Evolutionary conservation across 1,140 invertebrate species (phyloP), one percentile per base, ranked within the genome.

Genomic region (Lepeophtheirus salmonis): DNA sequence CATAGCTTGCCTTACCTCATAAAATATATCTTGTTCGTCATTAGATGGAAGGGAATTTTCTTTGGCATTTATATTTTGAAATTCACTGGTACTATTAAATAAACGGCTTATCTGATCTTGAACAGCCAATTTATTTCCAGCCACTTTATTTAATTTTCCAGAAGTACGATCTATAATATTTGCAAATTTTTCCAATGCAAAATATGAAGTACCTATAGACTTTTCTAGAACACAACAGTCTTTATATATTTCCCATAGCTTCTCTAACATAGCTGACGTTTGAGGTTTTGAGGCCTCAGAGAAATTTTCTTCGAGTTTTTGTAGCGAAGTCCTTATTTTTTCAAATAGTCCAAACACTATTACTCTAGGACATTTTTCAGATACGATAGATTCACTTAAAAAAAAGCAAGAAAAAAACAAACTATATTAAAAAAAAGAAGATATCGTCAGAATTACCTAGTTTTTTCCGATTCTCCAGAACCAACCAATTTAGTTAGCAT

Each of bases 401-500:
- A 10, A n/a, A n/a, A n/a, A n/a, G n/a, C n/a, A 52, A 6, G 16
- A 52, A 6, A 18, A 52, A 18, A 12, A 12, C 10, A 21, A 21
- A 12, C 20, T 52, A 6, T 21, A 16, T 6, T 12, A 52, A 12
- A 6, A 16, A 52, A 52, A 12, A 52, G 16, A 6, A 17, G 6
- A 52, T 52, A 6, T 52, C 12, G n/a, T n/a, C n/a, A n/a, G n/a
- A n/a, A n/a, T n/a, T n/a, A n/a, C n/a, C n/a, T n/a, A n/a, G n/a
- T n/a, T n/a, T 48, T 61, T 3, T 24, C 51, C 14, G 52, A 54
- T 20, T 48, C 51, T 48, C 13, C 41, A 17, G 64, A 56, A 20
- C 53, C 61, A 1, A 17, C 55, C 53, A 60, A 50, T 16, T 52
- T 54, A 25, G 60, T 57, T n/a, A n/a, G n/a, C n/a, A n/a, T n/a